Base-by-base conservation (phyloP, 2,113 vertebrate species). In the Engystomops pustulosus region DNA sequence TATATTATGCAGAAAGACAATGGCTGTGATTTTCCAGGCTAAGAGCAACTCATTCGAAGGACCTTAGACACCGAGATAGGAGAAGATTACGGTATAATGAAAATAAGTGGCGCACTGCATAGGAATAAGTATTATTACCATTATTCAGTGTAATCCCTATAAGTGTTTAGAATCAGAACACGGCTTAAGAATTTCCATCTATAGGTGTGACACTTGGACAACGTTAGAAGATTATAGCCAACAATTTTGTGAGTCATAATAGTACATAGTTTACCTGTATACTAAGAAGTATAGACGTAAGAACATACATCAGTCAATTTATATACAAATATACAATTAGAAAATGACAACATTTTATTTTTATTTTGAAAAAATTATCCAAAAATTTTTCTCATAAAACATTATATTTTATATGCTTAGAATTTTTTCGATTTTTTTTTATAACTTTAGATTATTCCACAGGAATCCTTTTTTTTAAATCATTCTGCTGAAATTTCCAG, bases 71-170 rank as follows among this genome's bases (percentile, higher is more conserved):
- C 25, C 6, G 3, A 65, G 77, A 79, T 79, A 45, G 36, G 9
- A 18, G 36, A 60, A 62, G 77, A 65, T 79, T 79, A 79, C 58
- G 65, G 53, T 79, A 62, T 65, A 79, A 65, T 79, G 77, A 79
- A 47, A 79, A 79, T 45, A 45, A 60, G 38, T 45, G 45, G n/a
- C 3, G 77, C 23, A 60, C 47, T 65, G 53, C 55, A 65, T 79
- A 45, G 58, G n/a, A 79, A 79, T 65, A 44, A 44, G 77, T 45
- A 60, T 44, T 79, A 79, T 79, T 62, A 62, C 58, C 77, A 65
- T 79, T 79, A 79, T 45, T 79, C 58, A 27, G 53, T 47, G 53
- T 45, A 62, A 79, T 79, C 36, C 36, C n/a, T 27, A 25, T n/a
- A 55, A 76, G 72, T 76, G 74, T 58, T 77, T n/a, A 36, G 49